Conservation (phyloP, 2,888 invertebrate genomes). For the Patella pellucida region DNA sequence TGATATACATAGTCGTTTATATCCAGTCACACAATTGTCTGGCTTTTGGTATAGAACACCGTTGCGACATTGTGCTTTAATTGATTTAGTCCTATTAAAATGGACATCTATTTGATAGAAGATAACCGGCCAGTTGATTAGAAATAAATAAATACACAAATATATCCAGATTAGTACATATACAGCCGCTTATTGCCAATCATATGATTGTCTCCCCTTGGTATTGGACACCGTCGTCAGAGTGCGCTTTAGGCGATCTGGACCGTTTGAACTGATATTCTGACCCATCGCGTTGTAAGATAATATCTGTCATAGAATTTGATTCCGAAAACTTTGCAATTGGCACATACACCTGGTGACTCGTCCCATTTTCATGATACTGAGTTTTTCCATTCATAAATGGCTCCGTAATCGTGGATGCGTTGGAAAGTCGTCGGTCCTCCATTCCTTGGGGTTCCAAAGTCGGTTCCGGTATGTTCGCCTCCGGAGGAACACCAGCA, state of each 20-base stretch:
- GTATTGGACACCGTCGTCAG: conserved; percentile 59
- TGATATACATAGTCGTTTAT: no score
- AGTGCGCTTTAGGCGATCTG: conserved; percentile 50
- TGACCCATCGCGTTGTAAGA: conserved; percentile 44
- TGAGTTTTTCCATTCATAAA: conserved; percentile 50
- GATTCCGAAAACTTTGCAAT: conserved; percentile 41
- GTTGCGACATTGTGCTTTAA: no score
- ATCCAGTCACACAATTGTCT: no score
- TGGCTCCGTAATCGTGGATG: conserved; percentile 43
- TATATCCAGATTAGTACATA: background rate
- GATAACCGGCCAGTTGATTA: no score
- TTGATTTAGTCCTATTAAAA: no score
- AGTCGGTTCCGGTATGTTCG: conserved; percentile 16
- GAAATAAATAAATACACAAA: no score
- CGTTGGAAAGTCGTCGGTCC: conserved; percentile 44
- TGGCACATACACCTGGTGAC: conserved; percentile 20
- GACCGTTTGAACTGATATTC: conserved; percentile 42
- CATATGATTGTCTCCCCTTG: conserved; percentile 48
- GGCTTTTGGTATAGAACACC: no score
- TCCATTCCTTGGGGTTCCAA: conserved; percentile 34
- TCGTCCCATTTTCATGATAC: conserved; percentile 29
- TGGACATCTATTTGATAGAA: no score
- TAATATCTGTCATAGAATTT: conserved; percentile 49
- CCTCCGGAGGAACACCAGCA: conserved; percentile 30
- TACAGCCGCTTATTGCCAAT: background rate